A percentile compares a stretch with the other conserved stretches of the same genome.
phyloP scores from a whole-genome alignment of 2,888 invertebrate species.

The Xanthia togata region DNA sequence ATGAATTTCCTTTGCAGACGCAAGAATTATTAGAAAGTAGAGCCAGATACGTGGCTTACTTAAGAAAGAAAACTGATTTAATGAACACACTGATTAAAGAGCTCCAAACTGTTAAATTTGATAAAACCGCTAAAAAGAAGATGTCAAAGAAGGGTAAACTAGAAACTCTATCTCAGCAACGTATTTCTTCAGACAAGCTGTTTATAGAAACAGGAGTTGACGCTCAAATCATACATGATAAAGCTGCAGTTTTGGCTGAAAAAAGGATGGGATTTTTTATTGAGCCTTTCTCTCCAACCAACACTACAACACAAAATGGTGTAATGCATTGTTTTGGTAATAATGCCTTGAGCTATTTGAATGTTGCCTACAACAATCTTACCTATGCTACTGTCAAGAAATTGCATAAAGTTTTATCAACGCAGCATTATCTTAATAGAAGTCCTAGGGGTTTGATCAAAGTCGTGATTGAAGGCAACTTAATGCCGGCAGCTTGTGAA shows the following conservation, averaged over 20 bases:
- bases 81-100: fast-evolving
- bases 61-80: constrained; percentile 10
- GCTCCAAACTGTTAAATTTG: background rate
- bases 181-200: background rate
- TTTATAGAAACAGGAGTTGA: background rate
- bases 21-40: constrained; percentile 4
- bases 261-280: constrained; percentile 67
- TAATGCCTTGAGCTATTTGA: constrained; percentile 76
- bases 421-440: constrained; percentile 70
- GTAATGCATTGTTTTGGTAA: constrained; percentile 75
- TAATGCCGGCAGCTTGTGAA: constrained; percentile 72
- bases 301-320: constrained; percentile 66
- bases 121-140: constrained; percentile 1
- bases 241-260: constrained; percentile 69
- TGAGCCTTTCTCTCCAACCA: constrained; percentile 71
- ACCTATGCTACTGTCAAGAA: constrained; percentile 72
- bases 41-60: background rate
- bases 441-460: constrained; percentile 77
- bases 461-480: constrained; percentile 78
- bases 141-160: fast-evolving
- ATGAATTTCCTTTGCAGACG: constrained; percentile 57
- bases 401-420: constrained; percentile 69
- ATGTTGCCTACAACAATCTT: constrained; percentile 79
- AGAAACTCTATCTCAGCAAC: background rate
- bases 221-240: constrained; percentile 62